Percentiles rank a stretch among this genome's conserved stretches.
These are phyloP conservation scores for Temnothorax curvispinosus DNA, from an alignment of 1,140 invertebrate genomes.

Conservation along the genomic window DNA sequence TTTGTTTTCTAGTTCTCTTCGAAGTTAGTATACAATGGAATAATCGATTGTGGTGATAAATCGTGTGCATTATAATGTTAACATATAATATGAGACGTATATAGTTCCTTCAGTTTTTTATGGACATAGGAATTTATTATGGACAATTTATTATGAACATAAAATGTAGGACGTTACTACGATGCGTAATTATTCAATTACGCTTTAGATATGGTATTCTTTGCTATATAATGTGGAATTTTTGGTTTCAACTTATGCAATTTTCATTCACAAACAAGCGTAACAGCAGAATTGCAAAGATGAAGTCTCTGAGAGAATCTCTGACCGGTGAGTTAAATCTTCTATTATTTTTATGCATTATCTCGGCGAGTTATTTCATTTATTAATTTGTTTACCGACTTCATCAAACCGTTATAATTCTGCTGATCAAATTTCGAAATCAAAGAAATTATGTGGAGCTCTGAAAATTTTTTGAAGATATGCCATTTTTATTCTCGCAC, in stretches of 20 bases:
- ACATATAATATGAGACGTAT: too few relatives aligned
- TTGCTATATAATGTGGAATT: not conserved
- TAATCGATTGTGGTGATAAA: not conserved
- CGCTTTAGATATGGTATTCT: not conserved
- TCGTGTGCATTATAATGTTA: not conserved
- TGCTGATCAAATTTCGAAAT: not conserved
- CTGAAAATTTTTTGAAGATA: not conserved
- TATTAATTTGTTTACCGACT: too few relatives aligned
- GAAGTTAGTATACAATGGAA: not conserved
- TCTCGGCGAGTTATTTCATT: not conserved
- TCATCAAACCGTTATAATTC: too few relatives aligned
- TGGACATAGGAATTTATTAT: too few relatives aligned
- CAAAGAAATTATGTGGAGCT: not conserved
- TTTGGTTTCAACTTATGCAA: not conserved
- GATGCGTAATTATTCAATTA: not conserved
- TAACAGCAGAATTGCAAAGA: not conserved
- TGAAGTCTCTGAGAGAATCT: not conserved
- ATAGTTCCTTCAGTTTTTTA: too few relatives aligned
- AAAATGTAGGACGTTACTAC: not conserved
- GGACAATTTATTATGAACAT: not conserved
- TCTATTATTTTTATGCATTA: not conserved
- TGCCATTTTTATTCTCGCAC: not conserved
- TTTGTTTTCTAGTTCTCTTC: not conserved
- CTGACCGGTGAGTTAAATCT: not conserved
- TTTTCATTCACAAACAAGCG: not conserved